Conservation (phyloP, 2,113 vertebrate genomes). For the Ivindomyrus marchei region DNA sequence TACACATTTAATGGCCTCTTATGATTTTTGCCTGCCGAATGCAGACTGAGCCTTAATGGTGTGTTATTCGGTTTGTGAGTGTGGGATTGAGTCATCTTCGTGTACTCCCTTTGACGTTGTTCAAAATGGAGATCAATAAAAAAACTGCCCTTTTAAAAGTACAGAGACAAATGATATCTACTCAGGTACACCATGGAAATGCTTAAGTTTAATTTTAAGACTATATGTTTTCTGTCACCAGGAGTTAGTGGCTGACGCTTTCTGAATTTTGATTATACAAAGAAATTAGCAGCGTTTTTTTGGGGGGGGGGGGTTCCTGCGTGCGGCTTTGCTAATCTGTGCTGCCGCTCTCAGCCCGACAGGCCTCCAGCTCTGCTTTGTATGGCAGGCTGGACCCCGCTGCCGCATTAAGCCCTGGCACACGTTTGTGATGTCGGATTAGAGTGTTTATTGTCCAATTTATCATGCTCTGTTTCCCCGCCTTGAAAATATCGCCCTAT, state of each 20-base stretch:
- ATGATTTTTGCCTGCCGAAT: slow-evolving; percentile 6
- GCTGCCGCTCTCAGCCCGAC: slow-evolving; percentile 6
- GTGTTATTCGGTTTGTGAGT: slow-evolving; percentile 7
- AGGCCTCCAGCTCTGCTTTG: slow-evolving; percentile 26
- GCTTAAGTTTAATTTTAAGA: slow-evolving; percentile 6
- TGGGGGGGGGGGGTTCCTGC: slow-evolving; percentile 29
- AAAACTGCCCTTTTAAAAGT: slow-evolving; percentile 12
- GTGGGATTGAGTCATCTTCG: slow-evolving; percentile 10
- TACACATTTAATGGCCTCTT: slow-evolving; percentile 15
- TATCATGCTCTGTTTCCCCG: slow-evolving; percentile 54
- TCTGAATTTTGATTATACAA: slow-evolving; percentile 33
- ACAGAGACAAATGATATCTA: background rate
- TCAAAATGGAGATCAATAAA: slow-evolving; percentile 3
- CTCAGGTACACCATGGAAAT: background rate
- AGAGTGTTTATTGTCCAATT: slow-evolving; percentile 62
- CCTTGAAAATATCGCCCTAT: slow-evolving; percentile 46
- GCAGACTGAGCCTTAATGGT: background rate
- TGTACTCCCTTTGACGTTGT: slow-evolving; percentile 1
- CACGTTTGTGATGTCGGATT: slow-evolving; percentile 52
- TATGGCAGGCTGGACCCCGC: slow-evolving; percentile 40
- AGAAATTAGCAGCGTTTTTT: slow-evolving; percentile 18
- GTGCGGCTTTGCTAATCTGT: slow-evolving; percentile 28
- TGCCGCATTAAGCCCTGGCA: slow-evolving; percentile 36
- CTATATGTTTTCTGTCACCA: background rate
- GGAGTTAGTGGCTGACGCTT: background rate